phyloP scores from a whole-genome alignment of 2,113 vertebrate species.

The Haliaeetus leucogaster region DNA sequence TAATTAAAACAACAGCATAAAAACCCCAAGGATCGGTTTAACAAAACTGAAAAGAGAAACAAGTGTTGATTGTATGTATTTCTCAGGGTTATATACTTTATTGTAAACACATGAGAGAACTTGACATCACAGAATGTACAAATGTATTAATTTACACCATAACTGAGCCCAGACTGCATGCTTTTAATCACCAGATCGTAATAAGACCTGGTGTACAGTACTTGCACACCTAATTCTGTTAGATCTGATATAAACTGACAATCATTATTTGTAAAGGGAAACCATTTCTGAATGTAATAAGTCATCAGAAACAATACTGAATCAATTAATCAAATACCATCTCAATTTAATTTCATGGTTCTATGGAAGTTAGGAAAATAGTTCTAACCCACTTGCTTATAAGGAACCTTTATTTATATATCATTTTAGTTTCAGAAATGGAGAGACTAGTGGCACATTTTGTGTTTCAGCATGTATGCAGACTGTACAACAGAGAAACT shows the following conservation, averaged over 20 bases:
- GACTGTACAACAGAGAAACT: not conserved
- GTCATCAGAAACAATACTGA: not conserved
- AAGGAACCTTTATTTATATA: not conserved
- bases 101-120: not conserved
- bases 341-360: constrained; percentile 18
- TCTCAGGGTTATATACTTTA: not conserved
- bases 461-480: not conserved
- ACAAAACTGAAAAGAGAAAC: not conserved
- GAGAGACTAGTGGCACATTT: not conserved
- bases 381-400: not conserved
- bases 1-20: not conserved
- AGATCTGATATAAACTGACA: not conserved
- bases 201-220: not conserved
- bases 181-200: not conserved
- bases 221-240: not conserved
- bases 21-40: not conserved
- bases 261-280: not conserved
- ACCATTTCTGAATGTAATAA: not conserved
- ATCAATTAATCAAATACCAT: not conserved
- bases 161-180: not conserved
- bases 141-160: not conserved
- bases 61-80: not conserved
- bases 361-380: not conserved
- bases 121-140: not conserved
- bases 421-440: not conserved